phyloP scores from a whole-genome alignment of 2,888 invertebrate species.

The Bursaphelenchus okinawaensis region DNA sequence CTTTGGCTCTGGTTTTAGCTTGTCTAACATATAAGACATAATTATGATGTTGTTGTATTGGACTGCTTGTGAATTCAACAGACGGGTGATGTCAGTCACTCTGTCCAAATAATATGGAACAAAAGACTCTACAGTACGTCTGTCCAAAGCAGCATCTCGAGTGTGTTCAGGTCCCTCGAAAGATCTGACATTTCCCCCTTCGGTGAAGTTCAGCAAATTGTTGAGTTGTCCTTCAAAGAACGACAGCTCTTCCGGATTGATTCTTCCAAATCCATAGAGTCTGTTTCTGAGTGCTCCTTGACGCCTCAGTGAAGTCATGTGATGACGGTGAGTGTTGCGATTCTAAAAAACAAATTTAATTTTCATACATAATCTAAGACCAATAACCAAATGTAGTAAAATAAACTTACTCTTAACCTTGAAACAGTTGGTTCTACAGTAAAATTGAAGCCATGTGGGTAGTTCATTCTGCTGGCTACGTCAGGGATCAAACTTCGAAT shows the following conservation, averaged over 20 bases:
- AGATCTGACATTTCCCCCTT: neutral
- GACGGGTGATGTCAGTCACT: slow-evolving; percentile 22
- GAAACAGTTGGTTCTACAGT: too few species aligned
- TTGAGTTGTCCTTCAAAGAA: neutral
- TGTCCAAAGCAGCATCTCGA: slow-evolving; percentile 2
- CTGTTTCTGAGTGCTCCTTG: slow-evolving; percentile 17
- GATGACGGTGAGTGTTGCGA: too few species aligned
- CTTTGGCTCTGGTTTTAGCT: neutral
- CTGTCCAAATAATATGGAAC: slow-evolving; percentile 33
- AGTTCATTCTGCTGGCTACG: too few species aligned
- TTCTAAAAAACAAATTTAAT: too few species aligned
- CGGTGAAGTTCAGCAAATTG: neutral
- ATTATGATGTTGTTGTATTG: slow-evolving; percentile 30
- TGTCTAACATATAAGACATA: slow-evolving; percentile 4
- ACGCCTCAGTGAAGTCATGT: slow-evolving; percentile 20
- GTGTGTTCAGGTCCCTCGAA: neutral
- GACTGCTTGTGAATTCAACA: slow-evolving; percentile 34
- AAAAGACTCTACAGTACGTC: slow-evolving; percentile 19
- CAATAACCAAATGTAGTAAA: too few species aligned
- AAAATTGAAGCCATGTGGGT: too few species aligned
- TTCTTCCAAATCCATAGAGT: neutral
- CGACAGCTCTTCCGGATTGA: neutral
- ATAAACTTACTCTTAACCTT: too few species aligned
- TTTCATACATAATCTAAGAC: too few species aligned
- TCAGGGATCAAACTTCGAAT: too few species aligned